Evolutionary conservation across 2,113 vertebrate genomes (phyloP), one percentile per base, ranked within the genome.

Genomic region (Gavialis gangeticus): DNA sequence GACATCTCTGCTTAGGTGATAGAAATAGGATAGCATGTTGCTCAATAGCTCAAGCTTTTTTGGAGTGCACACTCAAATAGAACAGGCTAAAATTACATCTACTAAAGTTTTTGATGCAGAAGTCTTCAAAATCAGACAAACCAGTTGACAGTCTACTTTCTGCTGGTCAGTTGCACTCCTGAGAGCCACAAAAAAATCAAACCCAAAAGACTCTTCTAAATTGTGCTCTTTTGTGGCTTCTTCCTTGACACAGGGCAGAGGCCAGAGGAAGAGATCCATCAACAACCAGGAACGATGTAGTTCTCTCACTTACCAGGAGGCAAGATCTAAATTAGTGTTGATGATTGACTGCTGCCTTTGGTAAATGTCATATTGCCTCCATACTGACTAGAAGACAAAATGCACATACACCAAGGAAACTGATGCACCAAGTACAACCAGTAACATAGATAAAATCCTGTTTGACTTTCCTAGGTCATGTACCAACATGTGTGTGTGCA

Each of bases 221-320:
- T 2, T 46, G 46, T 83, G 66, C 37, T 85, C 24, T 10, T 76
- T 82, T 73, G 60, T 66, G 82, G n/a, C 54, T 87, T 76, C 16
- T 19, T 2, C 8, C 85, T 85, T 34, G 8, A 1, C 76, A 63
- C 66, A 59, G 85, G 75, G 5, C 10, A 34, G 56, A 27, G 79
- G 46, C 59, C 24, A 19, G 67, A 82, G 80, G 28, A 21, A 76
- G 6, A 22, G 14, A 21, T 89, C 28, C 15, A 82, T 1, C 0
- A 19, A 0, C 18, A 27, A 67, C 46, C 34, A 91, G 37, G 12
- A 87, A 15, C 59, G 14, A 2, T 0, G 0, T n/a, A 1, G 58
- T 10, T 79, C 18, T 18, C 67, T 79, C 37, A n/a, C 28, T 34
- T 84, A 92, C 78, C 67, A 75, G 54, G 77, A 77, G 21, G 19